phyloP scores from a whole-genome alignment of 2,797 vertebrate species.

The Babyrousa celebensis region DNA sequence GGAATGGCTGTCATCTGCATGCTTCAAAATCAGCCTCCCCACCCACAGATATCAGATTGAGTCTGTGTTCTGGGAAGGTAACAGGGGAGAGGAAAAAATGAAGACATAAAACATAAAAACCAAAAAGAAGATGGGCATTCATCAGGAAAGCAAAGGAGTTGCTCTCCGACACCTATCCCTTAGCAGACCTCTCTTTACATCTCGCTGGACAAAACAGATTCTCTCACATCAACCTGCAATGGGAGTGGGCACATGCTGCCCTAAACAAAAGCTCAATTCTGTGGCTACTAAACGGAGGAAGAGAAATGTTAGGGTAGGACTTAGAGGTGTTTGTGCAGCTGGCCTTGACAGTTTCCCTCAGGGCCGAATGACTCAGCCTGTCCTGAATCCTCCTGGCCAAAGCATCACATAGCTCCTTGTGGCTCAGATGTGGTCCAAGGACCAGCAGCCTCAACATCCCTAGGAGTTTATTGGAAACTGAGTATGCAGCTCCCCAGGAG shows the following conservation, averaged over 20 bases:
- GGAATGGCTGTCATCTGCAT: too few relatives aligned
- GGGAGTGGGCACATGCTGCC: not conserved
- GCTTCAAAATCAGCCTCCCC: not conserved
- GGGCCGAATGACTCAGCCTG: not conserved
- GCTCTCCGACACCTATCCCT: accelerated
- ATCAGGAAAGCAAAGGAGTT: not conserved
- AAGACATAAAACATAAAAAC: not conserved
- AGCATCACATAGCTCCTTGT: not conserved
- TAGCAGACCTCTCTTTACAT: not conserved
- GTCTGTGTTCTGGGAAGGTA: not conserved
- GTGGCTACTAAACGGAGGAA: not conserved
- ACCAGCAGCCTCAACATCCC: not conserved
- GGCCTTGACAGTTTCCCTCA: not conserved
- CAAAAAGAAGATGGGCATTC: not conserved
- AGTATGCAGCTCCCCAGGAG: not conserved
- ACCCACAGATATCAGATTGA: not conserved
- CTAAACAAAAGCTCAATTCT: not conserved
- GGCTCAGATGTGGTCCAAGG: not conserved
- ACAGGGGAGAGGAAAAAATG: not conserved
- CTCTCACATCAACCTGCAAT: not conserved
- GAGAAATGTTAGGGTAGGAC: too few relatives aligned
- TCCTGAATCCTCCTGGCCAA: not conserved
- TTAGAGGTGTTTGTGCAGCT: too few relatives aligned
- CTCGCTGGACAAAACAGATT: not conserved
- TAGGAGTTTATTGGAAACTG: not conserved